Base-by-base conservation (phyloP, 2,797 vertebrate genomes). In the Gorsachius magnificus region DNA sequence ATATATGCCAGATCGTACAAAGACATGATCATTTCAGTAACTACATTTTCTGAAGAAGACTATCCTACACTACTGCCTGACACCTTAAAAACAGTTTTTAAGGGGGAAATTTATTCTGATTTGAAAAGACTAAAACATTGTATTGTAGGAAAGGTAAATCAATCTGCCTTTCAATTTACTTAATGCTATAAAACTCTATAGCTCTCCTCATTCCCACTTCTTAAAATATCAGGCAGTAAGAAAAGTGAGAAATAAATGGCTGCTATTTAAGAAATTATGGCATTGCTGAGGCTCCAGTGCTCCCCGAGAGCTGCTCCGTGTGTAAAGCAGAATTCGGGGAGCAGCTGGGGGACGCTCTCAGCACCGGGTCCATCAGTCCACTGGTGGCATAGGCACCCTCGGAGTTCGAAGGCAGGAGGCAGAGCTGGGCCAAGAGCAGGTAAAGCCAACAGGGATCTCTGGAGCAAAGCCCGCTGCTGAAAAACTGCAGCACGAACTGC, bases 361-460 rank as follows among this genome's bases (percentile, higher is more conserved):
- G 65, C n/a, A 31, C 6, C 14, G 0, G 0, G 21, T 12, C 21
- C 24, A 3, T 76, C 17, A 41, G 22, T 29, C 17, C 6, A 2
- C 16, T 1, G 1, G 36, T 0, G 0, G 3, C 60, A 13, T 2
- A 2, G 28, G n/a, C 41, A 50, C 25, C 1, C 0, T 7, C 25
- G 36, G 81, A 28, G 17, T 29, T 43, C 0, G 0, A n/a, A 65
- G 31, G 36, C 25, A 61, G 28, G 50, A 78, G 41, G 24, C 43
- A 79, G 48, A 89, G 33, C 56, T 74, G 56, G 35, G 20, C 22
- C 64, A 46, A 1, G 7, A 61, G n/a, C 51, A 38, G 16, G 8
- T 11, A 79, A 79, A 84, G 6, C 26, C 74, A 84, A 38, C 19
- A 26, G 26, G 29, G 35, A 51, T 26, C 57, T 69, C 29, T 2